Conservation (phyloP, 2,113 vertebrate genomes). For the Carettochelys insculpta region DNA sequence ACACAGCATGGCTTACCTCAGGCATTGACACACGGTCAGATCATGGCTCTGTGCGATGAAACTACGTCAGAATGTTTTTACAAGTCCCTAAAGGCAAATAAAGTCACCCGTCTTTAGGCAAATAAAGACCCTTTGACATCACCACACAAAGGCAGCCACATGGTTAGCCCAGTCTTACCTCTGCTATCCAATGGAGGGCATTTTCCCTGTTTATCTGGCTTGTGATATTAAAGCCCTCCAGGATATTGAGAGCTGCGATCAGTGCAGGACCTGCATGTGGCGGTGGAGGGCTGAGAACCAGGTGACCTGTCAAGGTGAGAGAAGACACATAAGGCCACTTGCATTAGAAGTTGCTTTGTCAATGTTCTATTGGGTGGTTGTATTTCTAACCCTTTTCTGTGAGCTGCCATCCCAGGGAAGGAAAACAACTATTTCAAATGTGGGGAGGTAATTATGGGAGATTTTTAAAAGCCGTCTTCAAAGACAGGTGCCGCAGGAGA, state of each 20-base stretch:
- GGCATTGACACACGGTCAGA: not conserved
- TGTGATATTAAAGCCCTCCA: constrained; percentile 94
- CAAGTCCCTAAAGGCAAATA: too few species aligned
- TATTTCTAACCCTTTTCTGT: not conserved
- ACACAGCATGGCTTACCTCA: not conserved
- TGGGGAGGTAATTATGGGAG: not conserved
- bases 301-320: constrained; percentile 81
- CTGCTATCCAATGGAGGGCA: constrained; percentile 90
- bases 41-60: not conserved
- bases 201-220: constrained; percentile 81
- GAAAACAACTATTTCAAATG: not conserved
- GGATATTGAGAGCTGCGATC: constrained; percentile 93
- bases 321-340: constrained; percentile 21
- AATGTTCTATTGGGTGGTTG: not conserved
- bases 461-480: not conserved
- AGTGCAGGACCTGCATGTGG: constrained; percentile 92
- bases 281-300: constrained; percentile 87
- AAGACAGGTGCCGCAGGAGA: not conserved
- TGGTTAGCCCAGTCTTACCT: constrained; percentile 79
- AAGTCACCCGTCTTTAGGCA: not conserved
- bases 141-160: not conserved
- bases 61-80: not conserved
- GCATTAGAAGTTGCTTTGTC: not conserved
- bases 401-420: not conserved
- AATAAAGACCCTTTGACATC: not conserved